Evolutionary conservation across 1,140 invertebrate species (phyloP).

Genomic region (Procambarus virginalis): DNA sequence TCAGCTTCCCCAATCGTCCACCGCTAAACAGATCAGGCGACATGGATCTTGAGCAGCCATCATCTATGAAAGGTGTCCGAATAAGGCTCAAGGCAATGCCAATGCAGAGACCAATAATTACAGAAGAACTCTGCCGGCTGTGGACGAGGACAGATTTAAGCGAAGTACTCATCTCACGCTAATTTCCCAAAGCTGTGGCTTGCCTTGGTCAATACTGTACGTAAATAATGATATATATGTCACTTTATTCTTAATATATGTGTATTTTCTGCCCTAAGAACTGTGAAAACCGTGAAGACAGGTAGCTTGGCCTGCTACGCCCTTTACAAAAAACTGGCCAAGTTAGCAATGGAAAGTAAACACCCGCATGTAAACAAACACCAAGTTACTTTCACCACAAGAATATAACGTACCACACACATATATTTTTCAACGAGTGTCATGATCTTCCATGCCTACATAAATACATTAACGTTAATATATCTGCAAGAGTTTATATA

Average conservation of each 20-base stretch:
- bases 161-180: background rate
- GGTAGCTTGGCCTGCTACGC: too few relatives aligned
- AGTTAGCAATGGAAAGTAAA: background rate
- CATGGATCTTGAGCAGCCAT: conserved; percentile 25
- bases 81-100: conserved; percentile 63
- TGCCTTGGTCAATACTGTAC: too few relatives aligned
- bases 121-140: conserved; percentile 50
- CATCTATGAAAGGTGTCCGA: conserved; percentile 52
- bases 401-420: background rate
- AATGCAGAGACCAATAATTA: conserved; percentile 59
- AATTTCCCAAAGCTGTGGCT: too few relatives aligned
- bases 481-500: too few relatives aligned
- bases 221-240: too few relatives aligned
- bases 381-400: background rate
- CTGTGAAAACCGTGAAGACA: too few relatives aligned
- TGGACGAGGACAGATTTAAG: conserved; percentile 43
- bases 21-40: background rate
- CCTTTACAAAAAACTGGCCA: background rate
- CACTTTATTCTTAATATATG: too few relatives aligned
- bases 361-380: conserved; percentile 5
- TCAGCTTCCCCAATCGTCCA: conserved; percentile 26
- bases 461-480: too few relatives aligned
- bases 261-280: too few relatives aligned
- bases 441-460: too few relatives aligned
- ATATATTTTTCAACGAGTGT: too few relatives aligned